phyloP scores from a whole-genome alignment of 2,888 invertebrate species.

The Andrena haemorrhoa region DNA sequence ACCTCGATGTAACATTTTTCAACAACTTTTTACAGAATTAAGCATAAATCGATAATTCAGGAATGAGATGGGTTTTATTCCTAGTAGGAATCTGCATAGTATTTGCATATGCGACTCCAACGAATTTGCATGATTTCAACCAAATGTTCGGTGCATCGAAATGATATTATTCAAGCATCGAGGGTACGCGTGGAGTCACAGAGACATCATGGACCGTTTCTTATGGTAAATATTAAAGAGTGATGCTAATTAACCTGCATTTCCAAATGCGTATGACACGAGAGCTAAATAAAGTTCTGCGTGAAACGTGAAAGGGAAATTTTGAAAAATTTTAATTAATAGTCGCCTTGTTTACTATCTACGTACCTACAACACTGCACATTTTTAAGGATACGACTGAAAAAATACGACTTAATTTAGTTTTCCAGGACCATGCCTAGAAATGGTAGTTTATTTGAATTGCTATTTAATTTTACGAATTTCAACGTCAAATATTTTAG shows the following conservation, averaged over 20 bases:
- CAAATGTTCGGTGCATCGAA: neutral
- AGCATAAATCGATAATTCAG: no score
- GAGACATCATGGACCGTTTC: neutral
- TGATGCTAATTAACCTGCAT: neutral
- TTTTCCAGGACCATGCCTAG: neutral
- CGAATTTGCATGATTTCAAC: neutral
- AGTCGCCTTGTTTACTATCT: neutral
- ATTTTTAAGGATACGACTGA: neutral
- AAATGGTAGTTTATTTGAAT: neutral
- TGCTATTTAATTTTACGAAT: neutral
- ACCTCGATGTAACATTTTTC: no score
- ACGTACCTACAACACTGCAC: no score
- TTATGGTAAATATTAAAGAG: neutral
- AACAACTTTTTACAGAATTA: no score
- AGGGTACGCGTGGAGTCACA: neutral
- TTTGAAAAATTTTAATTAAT: slow-evolving; percentile 3
- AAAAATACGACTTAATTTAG: neutral
- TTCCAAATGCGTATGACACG: neutral
- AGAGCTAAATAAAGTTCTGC: neutral
- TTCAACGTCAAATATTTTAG: no score
- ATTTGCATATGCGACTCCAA: no score
- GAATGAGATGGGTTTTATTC: no score
- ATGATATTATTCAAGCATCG: neutral
- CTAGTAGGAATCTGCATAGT: no score
- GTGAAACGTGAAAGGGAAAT: neutral